Conservation (phyloP, 2,797 vertebrate species). For the Urophycis tenuis region DNA sequence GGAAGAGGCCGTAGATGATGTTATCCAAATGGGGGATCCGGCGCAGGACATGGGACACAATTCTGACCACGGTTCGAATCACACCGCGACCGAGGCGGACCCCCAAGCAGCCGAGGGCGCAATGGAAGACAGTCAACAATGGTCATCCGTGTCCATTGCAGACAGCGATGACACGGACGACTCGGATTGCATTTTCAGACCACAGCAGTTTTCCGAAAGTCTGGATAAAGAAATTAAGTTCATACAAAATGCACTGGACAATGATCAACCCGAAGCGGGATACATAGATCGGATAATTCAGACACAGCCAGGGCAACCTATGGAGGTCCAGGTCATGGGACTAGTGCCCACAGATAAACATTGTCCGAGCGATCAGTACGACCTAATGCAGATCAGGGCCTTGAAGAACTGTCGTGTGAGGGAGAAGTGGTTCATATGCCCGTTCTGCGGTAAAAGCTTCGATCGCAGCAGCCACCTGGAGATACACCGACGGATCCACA, state of each 20-base stretch:
- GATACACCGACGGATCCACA: conserved; percentile 75
- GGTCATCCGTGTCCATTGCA: conserved; percentile 46
- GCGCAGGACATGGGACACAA: conserved; percentile 18
- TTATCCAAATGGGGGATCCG: conserved; percentile 46
- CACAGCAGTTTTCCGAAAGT: conserved; percentile 47
- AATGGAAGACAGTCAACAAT: conserved; percentile 49
- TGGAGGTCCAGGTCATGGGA: conserved; percentile 33
- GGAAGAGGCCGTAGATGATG: conserved; percentile 51
- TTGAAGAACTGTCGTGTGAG: conserved; percentile 38
- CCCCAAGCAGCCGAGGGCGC: conserved; percentile 22
- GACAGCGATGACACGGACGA: conserved; percentile 48
- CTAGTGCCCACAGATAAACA: conserved; percentile 46
- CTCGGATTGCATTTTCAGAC: conserved; percentile 49
- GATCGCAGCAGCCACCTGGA: conserved; percentile 73
- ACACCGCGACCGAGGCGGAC: conserved; percentile 26
- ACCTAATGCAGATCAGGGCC: conserved; percentile 35
- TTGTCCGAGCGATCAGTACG: conserved; percentile 32
- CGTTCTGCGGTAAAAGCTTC: conserved; percentile 74
- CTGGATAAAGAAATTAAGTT: conserved; percentile 60
- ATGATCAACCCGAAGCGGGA: conserved; percentile 37
- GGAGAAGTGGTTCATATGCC: conserved; percentile 74
- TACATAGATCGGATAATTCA: conserved; percentile 42
- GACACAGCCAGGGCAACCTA: conserved; percentile 33
- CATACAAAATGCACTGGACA: conserved; percentile 60
- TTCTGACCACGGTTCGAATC: conserved; percentile 12